Conservation (phyloP, 2,888 invertebrate species). For the Calameuta idolon region DNA sequence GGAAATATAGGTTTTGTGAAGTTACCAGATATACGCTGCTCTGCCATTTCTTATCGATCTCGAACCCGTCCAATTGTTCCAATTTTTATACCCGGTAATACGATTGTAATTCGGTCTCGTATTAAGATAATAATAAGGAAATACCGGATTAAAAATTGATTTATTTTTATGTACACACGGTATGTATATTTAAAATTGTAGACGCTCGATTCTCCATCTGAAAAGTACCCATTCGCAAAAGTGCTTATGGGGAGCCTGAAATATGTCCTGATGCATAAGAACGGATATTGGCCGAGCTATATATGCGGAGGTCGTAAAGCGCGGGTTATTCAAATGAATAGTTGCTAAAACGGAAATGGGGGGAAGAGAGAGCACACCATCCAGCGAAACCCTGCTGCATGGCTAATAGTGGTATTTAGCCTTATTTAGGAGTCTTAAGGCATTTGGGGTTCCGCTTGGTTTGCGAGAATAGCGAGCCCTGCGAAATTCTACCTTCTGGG, state of each 20-base stretch:
- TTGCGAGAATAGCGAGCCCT: slow-evolving; percentile 16
- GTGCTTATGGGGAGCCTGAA: neutral
- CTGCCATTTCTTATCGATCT: neutral
- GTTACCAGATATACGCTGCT: neutral
- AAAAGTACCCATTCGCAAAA: neutral
- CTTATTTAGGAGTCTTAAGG: slow-evolving; percentile 25
- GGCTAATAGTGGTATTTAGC: slow-evolving; percentile 25
- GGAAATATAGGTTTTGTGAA: neutral
- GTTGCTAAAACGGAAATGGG: slow-evolving; percentile 10
- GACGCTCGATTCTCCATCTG: neutral
- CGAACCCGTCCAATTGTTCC: neutral
- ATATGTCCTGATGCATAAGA: neutral
- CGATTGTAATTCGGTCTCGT: neutral
- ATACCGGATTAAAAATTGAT: neutral
- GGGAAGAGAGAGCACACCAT: slow-evolving; percentile 8
- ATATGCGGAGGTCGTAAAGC: slow-evolving; percentile 18
- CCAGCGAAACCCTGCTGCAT: neutral
- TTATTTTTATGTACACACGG: no score
- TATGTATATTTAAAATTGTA: no score
- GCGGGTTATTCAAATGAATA: slow-evolving; percentile 24
- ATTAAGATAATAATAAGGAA: neutral
- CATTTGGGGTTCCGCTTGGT: slow-evolving; percentile 18
- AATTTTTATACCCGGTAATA: neutral
- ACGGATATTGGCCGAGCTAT: no score
- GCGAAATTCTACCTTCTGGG: slow-evolving; percentile 1